Evolutionary conservation across 2,797 vertebrate genomes (phyloP).

Genomic region (Botia almorhae): DNA sequence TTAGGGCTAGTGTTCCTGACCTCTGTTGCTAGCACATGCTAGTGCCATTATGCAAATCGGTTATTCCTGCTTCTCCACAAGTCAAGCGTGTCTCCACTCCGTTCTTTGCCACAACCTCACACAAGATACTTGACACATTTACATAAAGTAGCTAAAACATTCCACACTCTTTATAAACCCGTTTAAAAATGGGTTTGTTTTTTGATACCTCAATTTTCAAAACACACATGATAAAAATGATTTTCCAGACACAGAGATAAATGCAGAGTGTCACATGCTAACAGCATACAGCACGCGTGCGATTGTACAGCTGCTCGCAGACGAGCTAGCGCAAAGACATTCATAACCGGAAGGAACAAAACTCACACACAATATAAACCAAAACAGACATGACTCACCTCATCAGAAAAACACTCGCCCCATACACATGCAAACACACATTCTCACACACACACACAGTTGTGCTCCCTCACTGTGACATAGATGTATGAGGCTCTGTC

Average conservation of each 20-base stretch:
- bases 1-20: slow-evolving; percentile 47
- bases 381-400: slow-evolving; percentile 47
- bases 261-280: neutral
- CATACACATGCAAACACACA: slow-evolving; percentile 31
- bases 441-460: slow-evolving; percentile 29
- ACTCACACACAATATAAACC: slow-evolving; percentile 33
- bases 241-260: slow-evolving; percentile 2
- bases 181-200: neutral
- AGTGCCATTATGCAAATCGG: slow-evolving; percentile 47
- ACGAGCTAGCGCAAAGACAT: slow-evolving; percentile 32
- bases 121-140: neutral
- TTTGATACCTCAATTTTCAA: neutral
- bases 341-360: slow-evolving; percentile 28
- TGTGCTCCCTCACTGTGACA: slow-evolving; percentile 54
- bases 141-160: slow-evolving; percentile 36
- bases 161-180: neutral
- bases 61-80: slow-evolving; percentile 34
- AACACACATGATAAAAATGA: neutral
- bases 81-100: slow-evolving; percentile 17
- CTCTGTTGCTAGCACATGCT: slow-evolving; percentile 41
- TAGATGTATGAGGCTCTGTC: slow-evolving; percentile 58
- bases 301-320: slow-evolving; percentile 38
- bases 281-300: neutral
- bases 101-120: slow-evolving; percentile 13
- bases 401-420: slow-evolving; percentile 1